These are phyloP conservation scores for Helostoma temminkii DNA, from an alignment of 2,797 vertebrate genomes.

Conservation along the genomic window DNA sequence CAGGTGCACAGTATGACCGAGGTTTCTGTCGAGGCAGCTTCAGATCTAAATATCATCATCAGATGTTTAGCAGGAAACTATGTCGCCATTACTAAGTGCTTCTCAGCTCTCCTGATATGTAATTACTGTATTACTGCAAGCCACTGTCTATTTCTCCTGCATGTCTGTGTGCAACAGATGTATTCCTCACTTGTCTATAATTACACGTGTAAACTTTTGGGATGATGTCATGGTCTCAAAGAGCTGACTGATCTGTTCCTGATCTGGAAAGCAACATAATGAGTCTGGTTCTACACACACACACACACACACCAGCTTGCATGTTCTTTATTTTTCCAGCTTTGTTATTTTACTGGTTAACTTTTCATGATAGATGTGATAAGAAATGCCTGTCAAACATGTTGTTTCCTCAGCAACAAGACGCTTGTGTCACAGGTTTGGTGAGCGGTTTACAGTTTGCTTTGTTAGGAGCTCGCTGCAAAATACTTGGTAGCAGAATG, in stretches of 20 bases:
- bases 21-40: slow-evolving; percentile 43
- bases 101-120: slow-evolving; percentile 63
- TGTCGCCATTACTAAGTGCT: slow-evolving; percentile 56
- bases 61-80: slow-evolving; percentile 52
- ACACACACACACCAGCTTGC: slow-evolving; percentile 4
- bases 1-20: slow-evolving; percentile 55
- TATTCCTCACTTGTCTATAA: slow-evolving; percentile 80
- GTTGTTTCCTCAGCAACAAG: slow-evolving; percentile 53
- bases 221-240: slow-evolving; percentile 77
- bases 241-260: slow-evolving; percentile 77
- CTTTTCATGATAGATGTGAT: slow-evolving; percentile 32
- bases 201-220: slow-evolving; percentile 80
- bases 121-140: slow-evolving; percentile 71
- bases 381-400: slow-evolving; percentile 21
- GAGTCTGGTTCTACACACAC: slow-evolving; percentile 60
- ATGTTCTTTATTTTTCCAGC: slow-evolving; percentile 30
- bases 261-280: slow-evolving; percentile 60
- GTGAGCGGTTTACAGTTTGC: slow-evolving; percentile 20
- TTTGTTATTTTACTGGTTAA: slow-evolving; percentile 33
- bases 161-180: slow-evolving; percentile 58
- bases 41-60: slow-evolving; percentile 61
- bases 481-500: slow-evolving; percentile 31
- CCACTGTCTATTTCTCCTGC: slow-evolving; percentile 49
- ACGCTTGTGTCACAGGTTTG: slow-evolving; percentile 38
- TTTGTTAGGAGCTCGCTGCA: slow-evolving; percentile 40